Percentiles rank a stretch among this genome's conserved stretches.
These are phyloP conservation scores for Archaeoteleia sp. DNA, from an alignment of 2,888 invertebrate genomes.

Conservation along the genomic window DNA sequence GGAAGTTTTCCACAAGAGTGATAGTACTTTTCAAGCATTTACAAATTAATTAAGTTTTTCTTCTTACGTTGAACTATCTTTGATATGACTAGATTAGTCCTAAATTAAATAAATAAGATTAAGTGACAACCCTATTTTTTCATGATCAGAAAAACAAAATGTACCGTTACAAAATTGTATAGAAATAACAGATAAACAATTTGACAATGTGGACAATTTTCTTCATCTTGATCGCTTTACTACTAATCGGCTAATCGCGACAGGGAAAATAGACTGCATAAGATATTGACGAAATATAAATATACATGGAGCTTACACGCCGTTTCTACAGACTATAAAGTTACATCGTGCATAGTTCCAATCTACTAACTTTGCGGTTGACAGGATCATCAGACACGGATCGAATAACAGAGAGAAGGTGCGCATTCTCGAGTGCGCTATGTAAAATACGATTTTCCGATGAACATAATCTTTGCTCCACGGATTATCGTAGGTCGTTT, in stretches of 20 bases:
- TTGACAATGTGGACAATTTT: too few species aligned
- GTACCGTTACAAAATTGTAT: too few species aligned
- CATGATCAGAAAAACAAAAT: too few species aligned
- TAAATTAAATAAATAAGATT: too few species aligned
- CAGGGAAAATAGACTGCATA: conserved; percentile 6
- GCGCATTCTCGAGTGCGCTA: conserved; percentile 29
- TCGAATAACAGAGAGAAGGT: conserved; percentile 46
- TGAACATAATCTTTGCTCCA: conserved; percentile 38
- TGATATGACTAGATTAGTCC: too few species aligned
- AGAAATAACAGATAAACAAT: too few species aligned
- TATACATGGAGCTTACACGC: conserved; percentile 3
- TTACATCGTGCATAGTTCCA: conserved; percentile 48
- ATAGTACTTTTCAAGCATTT: too few species aligned
- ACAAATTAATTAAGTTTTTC: too few species aligned
- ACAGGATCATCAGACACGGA: conserved; percentile 56
- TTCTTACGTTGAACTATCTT: too few species aligned
- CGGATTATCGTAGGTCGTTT: conserved; percentile 37
- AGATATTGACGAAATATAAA: conserved; percentile 42
- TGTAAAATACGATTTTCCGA: conserved; percentile 42
- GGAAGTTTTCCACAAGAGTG: too few species aligned
- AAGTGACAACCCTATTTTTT: too few species aligned
- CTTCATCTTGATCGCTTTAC: background rate
- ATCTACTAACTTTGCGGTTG: conserved; percentile 57
- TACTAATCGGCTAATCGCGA: conserved; percentile 31
- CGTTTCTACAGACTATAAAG: conserved; percentile 31